Percentiles rank a stretch among this genome's conserved stretches.
These are phyloP conservation scores for Molossus alvarezi DNA, from an alignment of 2,797 vertebrate genomes.

Conservation along the genomic window DNA sequence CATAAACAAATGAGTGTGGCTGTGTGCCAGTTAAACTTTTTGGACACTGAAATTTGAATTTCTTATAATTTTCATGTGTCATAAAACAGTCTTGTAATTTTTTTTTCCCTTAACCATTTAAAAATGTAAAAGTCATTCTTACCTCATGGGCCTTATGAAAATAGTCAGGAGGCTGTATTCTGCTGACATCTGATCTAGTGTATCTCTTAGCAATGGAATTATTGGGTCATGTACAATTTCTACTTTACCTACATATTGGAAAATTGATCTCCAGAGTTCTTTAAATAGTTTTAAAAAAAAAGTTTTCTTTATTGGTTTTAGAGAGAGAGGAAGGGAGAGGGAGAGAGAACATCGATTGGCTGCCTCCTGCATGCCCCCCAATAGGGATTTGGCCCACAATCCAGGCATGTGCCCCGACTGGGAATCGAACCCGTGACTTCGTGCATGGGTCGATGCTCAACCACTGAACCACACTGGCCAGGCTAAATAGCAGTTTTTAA, in stretches of 20 bases:
- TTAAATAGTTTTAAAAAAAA: neutral
- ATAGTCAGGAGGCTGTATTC: neutral
- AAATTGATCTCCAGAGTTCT: slow-evolving; percentile 36
- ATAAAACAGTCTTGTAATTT: neutral
- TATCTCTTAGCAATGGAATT: neutral
- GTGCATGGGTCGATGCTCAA: too few species aligned
- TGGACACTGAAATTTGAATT: slow-evolving; percentile 17
- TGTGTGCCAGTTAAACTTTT: neutral
- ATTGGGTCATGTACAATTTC: neutral
- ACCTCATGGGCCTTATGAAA: neutral
- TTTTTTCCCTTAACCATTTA: neutral
- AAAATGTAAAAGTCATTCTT: slow-evolving; percentile 41
- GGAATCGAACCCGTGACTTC: too few species aligned
- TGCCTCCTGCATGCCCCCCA: too few species aligned
- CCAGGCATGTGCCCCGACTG: too few species aligned
- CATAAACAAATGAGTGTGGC: neutral
- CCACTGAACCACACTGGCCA: too few species aligned
- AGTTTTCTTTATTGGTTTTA: too few species aligned
- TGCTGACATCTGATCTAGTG: neutral
- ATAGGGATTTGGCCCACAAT: too few species aligned
- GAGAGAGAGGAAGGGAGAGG: too few species aligned
- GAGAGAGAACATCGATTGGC: too few species aligned
- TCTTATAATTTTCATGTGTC: neutral
- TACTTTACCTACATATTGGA: neutral
- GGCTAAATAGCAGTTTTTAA: neutral